Evolutionary conservation across 2,113 vertebrate species (phyloP), one percentile per base, ranked within the genome.

Genomic region (Vombatus ursinus): DNA sequence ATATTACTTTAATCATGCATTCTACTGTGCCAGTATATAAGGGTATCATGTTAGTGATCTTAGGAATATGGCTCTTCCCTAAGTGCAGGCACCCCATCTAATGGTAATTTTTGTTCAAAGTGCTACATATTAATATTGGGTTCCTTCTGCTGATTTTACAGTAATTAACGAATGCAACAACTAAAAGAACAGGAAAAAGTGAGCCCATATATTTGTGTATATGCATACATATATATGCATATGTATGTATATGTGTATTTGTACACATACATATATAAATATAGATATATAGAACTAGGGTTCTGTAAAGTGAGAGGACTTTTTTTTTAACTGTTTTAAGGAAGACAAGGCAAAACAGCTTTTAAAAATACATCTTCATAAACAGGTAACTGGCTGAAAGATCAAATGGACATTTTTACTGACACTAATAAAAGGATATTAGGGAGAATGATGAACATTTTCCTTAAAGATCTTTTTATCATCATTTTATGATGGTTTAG

Each of bases 301-400:
- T 23, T 44, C 68, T 8, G 8, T 44, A 84, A 84, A 84, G n/a
- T 44, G 5, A 19, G n/a, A 77, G 3, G 31, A 68, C 61, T 68
- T 68, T n/a, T 61, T 54, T n/a, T 54, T 54, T 26, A 28, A 37
- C 31, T 68, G n/a, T 68, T 68, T 84, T n/a, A 95, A 95, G 25
- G 50, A 94, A 94, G 5, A 0, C 25, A 91, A 54, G 10, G 91
- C 49, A 37, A 94, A 90, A 49, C 28, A 6, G 3, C 7, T 8
- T 90, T 91, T 77, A n/a, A 89, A 94, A 52, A 19, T 37, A 93
- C 26, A 25, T 48, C 95, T 95, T 50, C 31, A 84, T 31, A 52
- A 92, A 93, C 61, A 96, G 89, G 90, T 89, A 31, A 94, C 22
- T 93, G 49, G 51, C 19, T 92, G 53, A 54, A 84, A 44, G n/a